Percentiles rank a stretch among this genome's conserved stretches.
Conservation (phyloP, 53 echinoderm and acorn worm genomes). For the Zoroaster sp. region DNA sequence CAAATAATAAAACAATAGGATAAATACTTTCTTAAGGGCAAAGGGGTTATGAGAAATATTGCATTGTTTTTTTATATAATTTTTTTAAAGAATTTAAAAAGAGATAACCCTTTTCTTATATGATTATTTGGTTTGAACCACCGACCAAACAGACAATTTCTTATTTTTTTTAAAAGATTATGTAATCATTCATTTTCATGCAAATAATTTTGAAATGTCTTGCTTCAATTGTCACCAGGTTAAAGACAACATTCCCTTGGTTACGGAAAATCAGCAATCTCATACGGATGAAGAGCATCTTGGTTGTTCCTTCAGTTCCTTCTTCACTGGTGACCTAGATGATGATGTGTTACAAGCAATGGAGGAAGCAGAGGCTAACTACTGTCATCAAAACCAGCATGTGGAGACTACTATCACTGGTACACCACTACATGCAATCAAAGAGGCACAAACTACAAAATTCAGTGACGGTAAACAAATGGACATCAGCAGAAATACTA, state of each 20-base stretch:
- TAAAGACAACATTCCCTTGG: neutral
- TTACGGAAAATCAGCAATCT: neutral
- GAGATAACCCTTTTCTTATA: too few relatives aligned
- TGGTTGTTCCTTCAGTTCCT: slow-evolving; percentile 46
- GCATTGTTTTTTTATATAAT: too few relatives aligned
- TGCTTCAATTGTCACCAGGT: neutral
- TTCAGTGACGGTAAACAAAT: neutral
- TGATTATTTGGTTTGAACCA: too few relatives aligned
- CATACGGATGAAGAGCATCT: neutral
- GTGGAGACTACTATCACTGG: slow-evolving; percentile 6
- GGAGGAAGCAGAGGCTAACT: slow-evolving; percentile 86
- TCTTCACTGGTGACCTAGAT: slow-evolving; percentile 79
- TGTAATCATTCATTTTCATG: too few relatives aligned
- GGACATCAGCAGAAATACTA: neutral
- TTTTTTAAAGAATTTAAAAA: too few relatives aligned
- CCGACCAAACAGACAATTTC: too few relatives aligned
- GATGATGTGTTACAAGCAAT: slow-evolving; percentile 82
- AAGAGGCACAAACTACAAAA: neutral
- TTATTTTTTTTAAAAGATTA: too few relatives aligned
- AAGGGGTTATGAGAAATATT: too few relatives aligned
- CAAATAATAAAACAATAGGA: too few relatives aligned
- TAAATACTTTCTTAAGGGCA: too few relatives aligned
- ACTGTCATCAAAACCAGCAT: slow-evolving; percentile 43
- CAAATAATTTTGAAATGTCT: too few relatives aligned
- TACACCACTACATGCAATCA: neutral